These are phyloP conservation scores for Azemiops feae DNA, from an alignment of 2,113 vertebrate species.

Conservation along the genomic window DNA sequence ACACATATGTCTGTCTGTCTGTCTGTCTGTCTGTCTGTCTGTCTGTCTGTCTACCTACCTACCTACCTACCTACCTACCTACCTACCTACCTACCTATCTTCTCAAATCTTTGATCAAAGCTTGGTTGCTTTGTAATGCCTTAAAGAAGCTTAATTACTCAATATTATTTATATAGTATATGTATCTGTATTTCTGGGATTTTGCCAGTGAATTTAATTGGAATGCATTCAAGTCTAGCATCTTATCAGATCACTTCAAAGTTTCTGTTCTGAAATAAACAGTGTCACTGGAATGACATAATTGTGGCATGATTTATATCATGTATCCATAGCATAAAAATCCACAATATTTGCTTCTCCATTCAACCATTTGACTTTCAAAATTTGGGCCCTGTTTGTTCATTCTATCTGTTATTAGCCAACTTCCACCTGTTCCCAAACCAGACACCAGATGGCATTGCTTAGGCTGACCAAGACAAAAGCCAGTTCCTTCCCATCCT, in stretches of 20 bases:
- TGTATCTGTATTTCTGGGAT: conserved; percentile 38
- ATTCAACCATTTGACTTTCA: conserved; percentile 10
- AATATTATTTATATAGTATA: conserved; percentile 20
- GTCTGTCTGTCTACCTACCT: neutral
- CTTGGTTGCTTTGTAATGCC: conserved; percentile 33
- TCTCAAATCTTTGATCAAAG: conserved; percentile 42
- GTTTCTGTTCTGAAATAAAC: conserved; percentile 39
- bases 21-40: neutral
- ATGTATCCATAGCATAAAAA: conserved; percentile 30
- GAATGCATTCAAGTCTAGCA: conserved; percentile 42
- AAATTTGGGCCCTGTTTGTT: neutral
- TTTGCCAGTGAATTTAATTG: conserved; percentile 45
- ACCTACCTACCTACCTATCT: neutral
- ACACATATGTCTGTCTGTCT: neutral
- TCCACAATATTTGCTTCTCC: conserved; percentile 28
- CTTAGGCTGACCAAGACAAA: neutral
- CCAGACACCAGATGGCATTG: neutral
- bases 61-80: neutral
- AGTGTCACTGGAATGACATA: conserved; percentile 38
- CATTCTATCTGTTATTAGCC: neutral
- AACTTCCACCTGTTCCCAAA: fast-evolving
- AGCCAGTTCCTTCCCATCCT: neutral
- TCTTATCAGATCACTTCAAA: conserved; percentile 60
- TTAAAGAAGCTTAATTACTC: conserved; percentile 59
- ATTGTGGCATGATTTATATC: conserved; percentile 52